These are phyloP conservation scores for Columbina picui DNA, from an alignment of 2,113 vertebrate species.

Conservation along the genomic window DNA sequence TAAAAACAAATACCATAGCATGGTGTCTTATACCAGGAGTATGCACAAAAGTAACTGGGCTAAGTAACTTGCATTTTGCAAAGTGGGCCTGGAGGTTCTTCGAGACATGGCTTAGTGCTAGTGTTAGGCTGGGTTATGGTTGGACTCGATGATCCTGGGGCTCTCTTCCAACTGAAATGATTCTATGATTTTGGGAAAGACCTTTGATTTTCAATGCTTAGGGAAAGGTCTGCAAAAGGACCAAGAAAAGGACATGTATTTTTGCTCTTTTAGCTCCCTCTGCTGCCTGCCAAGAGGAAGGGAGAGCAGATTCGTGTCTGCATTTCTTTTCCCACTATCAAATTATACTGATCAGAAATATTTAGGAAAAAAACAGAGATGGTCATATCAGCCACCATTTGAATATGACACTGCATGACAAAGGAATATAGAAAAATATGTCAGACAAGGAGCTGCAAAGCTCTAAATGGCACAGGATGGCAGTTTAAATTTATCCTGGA, in stretches of 20 bases:
- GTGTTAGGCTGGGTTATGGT: too few relatives aligned
- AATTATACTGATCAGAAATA: not conserved
- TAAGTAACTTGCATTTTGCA: not conserved
- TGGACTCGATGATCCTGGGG: too few relatives aligned
- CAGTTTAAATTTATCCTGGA: not conserved
- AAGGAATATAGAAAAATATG: not conserved
- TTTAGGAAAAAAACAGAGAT: not conserved
- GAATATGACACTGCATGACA: not conserved
- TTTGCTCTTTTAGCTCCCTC: conserved; percentile 41
- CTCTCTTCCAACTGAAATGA: too few relatives aligned
- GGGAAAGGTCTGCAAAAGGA: not conserved
- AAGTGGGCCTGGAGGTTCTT: not conserved
- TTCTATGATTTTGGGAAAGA: not conserved
- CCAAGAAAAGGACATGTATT: not conserved
- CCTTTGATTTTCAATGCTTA: not conserved
- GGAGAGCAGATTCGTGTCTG: not conserved
- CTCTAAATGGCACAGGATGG: not conserved
- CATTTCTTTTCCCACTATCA: not conserved
- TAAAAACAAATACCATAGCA: not conserved
- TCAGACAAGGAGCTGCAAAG: not conserved
- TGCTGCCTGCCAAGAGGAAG: not conserved
- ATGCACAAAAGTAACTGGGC: not conserved
- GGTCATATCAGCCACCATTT: not conserved
- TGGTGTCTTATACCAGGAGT: not conserved
- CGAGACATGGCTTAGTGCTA: too few relatives aligned